Evolutionary conservation across 2,113 vertebrate genomes (phyloP).

Genomic region (Capreolus pygargus): DNA sequence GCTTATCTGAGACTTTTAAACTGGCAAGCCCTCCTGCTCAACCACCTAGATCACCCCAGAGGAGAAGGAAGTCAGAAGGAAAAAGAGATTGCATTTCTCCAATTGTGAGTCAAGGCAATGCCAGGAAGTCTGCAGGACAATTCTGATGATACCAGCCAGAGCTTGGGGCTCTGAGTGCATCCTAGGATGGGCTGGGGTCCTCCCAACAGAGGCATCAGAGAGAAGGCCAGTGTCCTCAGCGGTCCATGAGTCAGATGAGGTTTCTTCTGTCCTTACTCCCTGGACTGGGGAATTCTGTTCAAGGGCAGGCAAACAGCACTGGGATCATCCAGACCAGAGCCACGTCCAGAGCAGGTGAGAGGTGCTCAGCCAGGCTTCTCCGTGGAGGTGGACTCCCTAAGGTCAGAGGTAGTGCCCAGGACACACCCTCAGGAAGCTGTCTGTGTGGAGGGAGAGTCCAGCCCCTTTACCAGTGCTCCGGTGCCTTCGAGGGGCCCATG

Average conservation of each 20-base stretch:
- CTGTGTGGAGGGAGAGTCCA: not conserved
- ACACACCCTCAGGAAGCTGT: not conserved
- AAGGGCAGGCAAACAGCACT: not conserved
- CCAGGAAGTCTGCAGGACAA: fast-evolving
- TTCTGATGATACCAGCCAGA: not conserved
- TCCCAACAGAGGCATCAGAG: not conserved
- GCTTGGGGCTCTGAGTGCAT: not conserved
- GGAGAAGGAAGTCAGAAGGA: not conserved
- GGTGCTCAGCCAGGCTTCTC: not conserved
- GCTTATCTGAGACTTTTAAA: not conserved
- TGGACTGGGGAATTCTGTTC: not conserved
- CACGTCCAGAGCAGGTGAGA: not conserved
- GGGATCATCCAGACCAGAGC: not conserved
- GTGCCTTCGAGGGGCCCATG: not conserved
- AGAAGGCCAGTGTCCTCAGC: not conserved
- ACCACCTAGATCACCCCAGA: not conserved
- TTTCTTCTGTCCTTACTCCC: not conserved
- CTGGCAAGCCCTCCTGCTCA: not conserved
- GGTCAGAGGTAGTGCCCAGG: not conserved
- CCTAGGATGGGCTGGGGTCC: not conserved
- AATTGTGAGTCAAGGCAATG: not conserved
- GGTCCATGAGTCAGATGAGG: not conserved
- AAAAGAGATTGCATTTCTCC: not conserved
- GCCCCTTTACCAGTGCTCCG: too few relatives aligned
- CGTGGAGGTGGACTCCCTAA: too few relatives aligned